Percentiles rank a stretch among this genome's conserved stretches.
These are phyloP conservation scores for Talpa occidentalis DNA, from an alignment of 2,113 vertebrate genomes.

Conservation along the genomic window DNA sequence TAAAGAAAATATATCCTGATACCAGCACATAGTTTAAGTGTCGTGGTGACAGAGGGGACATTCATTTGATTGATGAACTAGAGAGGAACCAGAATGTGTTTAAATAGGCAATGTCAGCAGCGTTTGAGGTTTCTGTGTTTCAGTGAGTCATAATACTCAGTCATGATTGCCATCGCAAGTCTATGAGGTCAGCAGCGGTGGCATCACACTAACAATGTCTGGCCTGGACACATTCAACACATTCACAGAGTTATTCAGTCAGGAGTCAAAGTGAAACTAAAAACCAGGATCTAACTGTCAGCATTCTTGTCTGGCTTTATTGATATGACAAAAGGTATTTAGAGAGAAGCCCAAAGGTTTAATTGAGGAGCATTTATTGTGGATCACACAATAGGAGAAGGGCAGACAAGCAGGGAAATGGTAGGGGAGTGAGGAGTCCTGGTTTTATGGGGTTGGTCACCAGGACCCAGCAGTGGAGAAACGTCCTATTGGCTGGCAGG, in stretches of 20 bases:
- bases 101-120: conserved; percentile 42
- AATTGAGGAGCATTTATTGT: too few relatives aligned
- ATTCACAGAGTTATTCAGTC: neutral
- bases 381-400: too few relatives aligned
- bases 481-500: too few relatives aligned
- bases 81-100: conserved; percentile 34
- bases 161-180: conserved; percentile 10
- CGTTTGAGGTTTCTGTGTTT: neutral
- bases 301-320: too few relatives aligned
- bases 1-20: conserved; percentile 52
- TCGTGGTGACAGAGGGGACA: neutral
- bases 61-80: neutral
- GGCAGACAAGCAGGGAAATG: too few relatives aligned
- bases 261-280: neutral
- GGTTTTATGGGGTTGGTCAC: too few relatives aligned
- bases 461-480: too few relatives aligned
- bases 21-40: conserved; percentile 1
- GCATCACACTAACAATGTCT: neutral
- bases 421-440: too few relatives aligned
- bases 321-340: too few relatives aligned
- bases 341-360: too few relatives aligned
- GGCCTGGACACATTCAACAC: neutral
- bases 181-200: neutral
- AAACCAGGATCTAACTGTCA: neutral
- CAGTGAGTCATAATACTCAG: conserved; percentile 1